Evolutionary conservation across 1,140 invertebrate genomes (phyloP).

Genomic region (Drosophila pectinifera): DNA sequence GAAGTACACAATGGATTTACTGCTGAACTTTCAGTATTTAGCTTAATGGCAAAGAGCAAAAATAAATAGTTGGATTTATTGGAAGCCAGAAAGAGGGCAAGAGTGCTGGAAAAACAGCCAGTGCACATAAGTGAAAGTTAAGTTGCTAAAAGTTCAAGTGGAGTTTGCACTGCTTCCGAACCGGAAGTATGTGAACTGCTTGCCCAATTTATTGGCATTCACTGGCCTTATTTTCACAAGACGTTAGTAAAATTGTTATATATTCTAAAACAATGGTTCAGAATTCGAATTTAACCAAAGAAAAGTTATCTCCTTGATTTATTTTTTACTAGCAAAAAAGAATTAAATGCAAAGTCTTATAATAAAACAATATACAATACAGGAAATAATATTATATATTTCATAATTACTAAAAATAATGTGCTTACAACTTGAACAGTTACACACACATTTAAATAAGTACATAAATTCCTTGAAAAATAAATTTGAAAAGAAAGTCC

Average conservation of each 20-base stretch:
- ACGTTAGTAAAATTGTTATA: too few species aligned
- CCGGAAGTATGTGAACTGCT: slow-evolving; percentile 7
- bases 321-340: too few species aligned
- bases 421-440: not conserved
- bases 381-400: too few species aligned
- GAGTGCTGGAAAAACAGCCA: not conserved
- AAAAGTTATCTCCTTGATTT: too few species aligned
- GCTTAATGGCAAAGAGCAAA: not conserved
- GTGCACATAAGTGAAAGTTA: slow-evolving; percentile 4
- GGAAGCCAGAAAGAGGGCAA: not conserved
- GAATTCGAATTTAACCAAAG: too few species aligned
- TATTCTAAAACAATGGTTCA: not conserved
- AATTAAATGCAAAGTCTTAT: too few species aligned
- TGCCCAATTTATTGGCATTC: not conserved
- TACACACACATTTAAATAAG: not conserved
- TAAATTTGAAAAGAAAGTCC: not conserved
- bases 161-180: slow-evolving; percentile 1
- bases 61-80: not conserved
- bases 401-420: not conserved
- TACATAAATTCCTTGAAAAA: not conserved
- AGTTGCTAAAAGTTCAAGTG: not conserved
- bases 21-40: not conserved
- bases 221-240: not conserved
- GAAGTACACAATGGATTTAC: not conserved
- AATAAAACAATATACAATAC: too few species aligned